phyloP scores from a whole-genome alignment of 2,797 vertebrate genomes.

The Prunella strophiata region DNA sequence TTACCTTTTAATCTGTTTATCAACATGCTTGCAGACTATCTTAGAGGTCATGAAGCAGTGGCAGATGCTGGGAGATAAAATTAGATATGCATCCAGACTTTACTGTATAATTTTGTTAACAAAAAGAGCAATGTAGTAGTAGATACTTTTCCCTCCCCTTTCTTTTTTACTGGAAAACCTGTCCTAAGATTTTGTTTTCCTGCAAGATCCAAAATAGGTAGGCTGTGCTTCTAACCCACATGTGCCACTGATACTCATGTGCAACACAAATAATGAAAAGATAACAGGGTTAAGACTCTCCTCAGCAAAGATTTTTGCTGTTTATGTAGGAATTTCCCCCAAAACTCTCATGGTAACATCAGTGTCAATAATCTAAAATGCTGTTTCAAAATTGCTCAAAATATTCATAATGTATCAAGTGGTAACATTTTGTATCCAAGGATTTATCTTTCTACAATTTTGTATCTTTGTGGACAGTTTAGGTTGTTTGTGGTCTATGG shows the following conservation, averaged over 20 bases:
- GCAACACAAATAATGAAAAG: neutral
- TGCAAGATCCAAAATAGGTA: constrained; percentile 7
- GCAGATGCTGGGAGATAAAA: neutral
- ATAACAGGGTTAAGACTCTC: neutral
- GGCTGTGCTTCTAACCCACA: neutral
- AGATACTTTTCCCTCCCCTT: neutral
- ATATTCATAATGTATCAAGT: neutral
- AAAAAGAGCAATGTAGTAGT: neutral
- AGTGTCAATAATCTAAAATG: neutral
- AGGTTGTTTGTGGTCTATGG: neutral
- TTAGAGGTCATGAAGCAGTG: neutral
- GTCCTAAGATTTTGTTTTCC: constrained; percentile 5
- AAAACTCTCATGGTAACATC: neutral
- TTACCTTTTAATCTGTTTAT: neutral
- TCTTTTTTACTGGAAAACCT: neutral
- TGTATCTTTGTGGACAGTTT: neutral
- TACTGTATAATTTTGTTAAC: neutral
- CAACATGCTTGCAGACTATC: neutral
- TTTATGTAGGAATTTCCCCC: neutral
- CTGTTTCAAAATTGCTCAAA: neutral
- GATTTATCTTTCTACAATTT: neutral
- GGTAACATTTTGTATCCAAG: neutral
- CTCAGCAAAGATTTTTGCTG: neutral
- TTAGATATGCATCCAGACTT: neutral
- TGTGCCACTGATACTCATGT: neutral